A percentile compares a stretch with the other conserved stretches of the same genome.
Conservation (phyloP, 2,888 invertebrate genomes). For the Rotaria macrura region DNA sequence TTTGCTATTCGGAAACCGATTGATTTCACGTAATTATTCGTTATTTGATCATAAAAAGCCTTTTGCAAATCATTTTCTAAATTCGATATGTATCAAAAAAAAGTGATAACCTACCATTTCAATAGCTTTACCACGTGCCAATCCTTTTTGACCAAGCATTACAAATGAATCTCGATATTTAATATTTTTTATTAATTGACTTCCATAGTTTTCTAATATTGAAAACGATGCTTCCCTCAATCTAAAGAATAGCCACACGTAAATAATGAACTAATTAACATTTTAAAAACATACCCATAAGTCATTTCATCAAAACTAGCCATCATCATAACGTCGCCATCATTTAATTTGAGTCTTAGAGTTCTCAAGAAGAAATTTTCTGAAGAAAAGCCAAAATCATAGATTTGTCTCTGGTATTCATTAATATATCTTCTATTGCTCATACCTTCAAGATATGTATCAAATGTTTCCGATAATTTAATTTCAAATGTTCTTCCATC, state of each 20-base stretch:
- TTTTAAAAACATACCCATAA: constrained; percentile 38
- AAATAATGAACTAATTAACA: not conserved
- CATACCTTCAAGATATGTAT: constrained; percentile 46
- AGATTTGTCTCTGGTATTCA: not conserved
- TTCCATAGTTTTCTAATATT: constrained; percentile 45
- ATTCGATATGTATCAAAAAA: not conserved
- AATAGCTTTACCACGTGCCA: constrained; percentile 42
- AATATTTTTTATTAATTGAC: constrained; percentile 39
- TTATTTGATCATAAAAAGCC: too few relatives aligned
- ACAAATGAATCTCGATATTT: constrained; percentile 44
- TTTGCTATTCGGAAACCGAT: too few relatives aligned
- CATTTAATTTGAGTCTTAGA: constrained; percentile 40
- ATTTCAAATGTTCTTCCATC: constrained; percentile 40
- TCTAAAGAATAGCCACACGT: constrained; percentile 36
- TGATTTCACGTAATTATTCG: too few relatives aligned
- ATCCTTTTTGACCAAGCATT: constrained; percentile 47
- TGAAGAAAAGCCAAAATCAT: constrained; percentile 33
- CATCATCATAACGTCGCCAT: constrained; percentile 40
- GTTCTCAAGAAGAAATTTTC: constrained; percentile 41
- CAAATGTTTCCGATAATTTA: constrained; percentile 41
- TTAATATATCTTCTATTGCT: not conserved
- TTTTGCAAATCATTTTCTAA: not conserved
- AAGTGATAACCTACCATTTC: constrained; percentile 40
- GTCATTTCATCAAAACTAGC: constrained; percentile 46
- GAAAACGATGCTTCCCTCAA: constrained; percentile 41